Conservation (phyloP, 2,888 invertebrate genomes). For the Bombyx huttoni region DNA sequence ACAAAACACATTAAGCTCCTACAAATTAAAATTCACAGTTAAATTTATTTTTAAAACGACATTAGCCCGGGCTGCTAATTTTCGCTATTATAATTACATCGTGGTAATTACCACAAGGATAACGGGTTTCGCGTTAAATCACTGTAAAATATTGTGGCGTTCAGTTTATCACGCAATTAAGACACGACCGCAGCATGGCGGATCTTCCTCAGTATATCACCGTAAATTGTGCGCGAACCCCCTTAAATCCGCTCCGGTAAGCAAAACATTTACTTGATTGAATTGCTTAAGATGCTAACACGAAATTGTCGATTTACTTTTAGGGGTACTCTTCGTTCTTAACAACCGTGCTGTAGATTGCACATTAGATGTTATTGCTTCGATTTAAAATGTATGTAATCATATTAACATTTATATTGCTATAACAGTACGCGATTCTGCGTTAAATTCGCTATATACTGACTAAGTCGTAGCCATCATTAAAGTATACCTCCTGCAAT, state of each 20-base stretch:
- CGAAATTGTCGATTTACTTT: not conserved
- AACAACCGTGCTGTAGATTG: not conserved
- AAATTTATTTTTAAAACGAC: no score
- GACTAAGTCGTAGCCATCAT: no score
- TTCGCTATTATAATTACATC: not conserved
- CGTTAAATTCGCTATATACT: no score
- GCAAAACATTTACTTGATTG: slow-evolving; percentile 16
- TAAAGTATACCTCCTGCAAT: no score
- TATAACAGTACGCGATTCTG: no score
- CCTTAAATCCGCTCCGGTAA: slow-evolving; percentile 11
- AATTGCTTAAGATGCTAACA: slow-evolving; percentile 7
- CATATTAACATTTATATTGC: no score
- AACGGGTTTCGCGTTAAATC: slow-evolving; percentile 16
- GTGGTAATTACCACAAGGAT: not conserved
- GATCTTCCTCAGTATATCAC: slow-evolving; percentile 16
- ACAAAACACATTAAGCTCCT: no score
- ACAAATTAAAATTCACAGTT: no score
- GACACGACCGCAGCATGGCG: slow-evolving; percentile 10
- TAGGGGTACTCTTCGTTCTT: not conserved
- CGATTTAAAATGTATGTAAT: no score
- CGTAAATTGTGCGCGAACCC: slow-evolving; percentile 20
- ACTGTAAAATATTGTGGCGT: slow-evolving; percentile 24
- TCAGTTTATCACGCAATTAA: slow-evolving; percentile 27
- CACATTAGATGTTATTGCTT: no score
- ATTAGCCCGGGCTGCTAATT: no score